Evolutionary conservation across 2,888 invertebrate species (phyloP).

Genomic region (Orthonevra nobilis): DNA sequence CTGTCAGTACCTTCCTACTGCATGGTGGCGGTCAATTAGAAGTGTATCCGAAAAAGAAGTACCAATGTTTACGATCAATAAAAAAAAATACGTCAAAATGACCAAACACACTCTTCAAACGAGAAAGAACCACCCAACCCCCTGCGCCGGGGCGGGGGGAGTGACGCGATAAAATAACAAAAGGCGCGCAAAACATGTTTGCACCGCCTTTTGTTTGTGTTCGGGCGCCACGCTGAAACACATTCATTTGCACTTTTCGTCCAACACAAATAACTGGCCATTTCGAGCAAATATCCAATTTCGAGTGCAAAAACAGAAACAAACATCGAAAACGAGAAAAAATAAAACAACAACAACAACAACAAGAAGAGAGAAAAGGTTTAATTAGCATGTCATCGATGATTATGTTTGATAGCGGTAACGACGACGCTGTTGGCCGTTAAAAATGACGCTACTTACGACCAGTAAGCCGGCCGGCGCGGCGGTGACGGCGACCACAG

Average conservation of each 20-base stretch:
- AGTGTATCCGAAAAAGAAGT: constrained; percentile 29
- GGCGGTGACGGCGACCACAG: constrained; percentile 19
- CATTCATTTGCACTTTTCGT: constrained; percentile 45
- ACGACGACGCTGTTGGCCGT: not conserved
- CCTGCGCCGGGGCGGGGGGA: no score
- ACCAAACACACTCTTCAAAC: no score
- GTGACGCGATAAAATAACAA: constrained; percentile 1
- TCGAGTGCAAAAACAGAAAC: constrained; percentile 22
- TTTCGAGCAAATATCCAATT: constrained; percentile 30
- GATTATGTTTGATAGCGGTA: constrained; percentile 29
- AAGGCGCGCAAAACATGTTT: constrained; percentile 54
- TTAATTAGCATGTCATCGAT: constrained; percentile 67
- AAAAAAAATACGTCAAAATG: constrained; percentile 37
- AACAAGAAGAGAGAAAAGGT: not conserved
- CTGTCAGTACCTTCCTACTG: constrained; percentile 47
- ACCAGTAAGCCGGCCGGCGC: no score
- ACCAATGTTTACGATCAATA: constrained; percentile 63
- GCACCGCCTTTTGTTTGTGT: constrained; percentile 55
- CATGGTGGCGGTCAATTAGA: constrained; percentile 61
- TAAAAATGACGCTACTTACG: constrained; percentile 19
- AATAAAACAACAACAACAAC: not conserved
- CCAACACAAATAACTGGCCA: constrained; percentile 40
- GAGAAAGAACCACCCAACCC: no score
- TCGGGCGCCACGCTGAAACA: constrained; percentile 57
- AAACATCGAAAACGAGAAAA: constrained; percentile 13